Base-by-base conservation (phyloP, 2,888 invertebrate genomes). In the Copidosoma aretas region DNA sequence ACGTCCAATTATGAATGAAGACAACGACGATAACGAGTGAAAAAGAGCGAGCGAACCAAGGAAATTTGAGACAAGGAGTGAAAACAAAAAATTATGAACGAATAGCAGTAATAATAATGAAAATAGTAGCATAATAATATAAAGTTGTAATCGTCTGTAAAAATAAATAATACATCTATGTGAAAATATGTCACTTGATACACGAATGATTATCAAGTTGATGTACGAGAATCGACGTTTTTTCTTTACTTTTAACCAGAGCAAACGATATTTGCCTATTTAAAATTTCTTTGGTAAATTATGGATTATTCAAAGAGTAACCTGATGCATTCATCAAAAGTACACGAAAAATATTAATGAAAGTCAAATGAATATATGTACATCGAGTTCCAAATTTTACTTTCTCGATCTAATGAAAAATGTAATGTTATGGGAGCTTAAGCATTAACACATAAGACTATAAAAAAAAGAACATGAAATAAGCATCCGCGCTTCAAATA, bases 1-100 rank as follows among this genome's bases (percentile, higher is more conserved):
- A 25, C 67, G 67, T 67, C 67, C 62, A 67, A 58, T 67, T 58
- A 62, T 46, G 43, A 4, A 12, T 46, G 1, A 46, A 46, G 12
- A 46, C 3, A 46, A 46, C 3, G 15, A 53, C n/a, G 15, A 53
- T 21, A 21, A 22, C 14, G 24, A 54, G 24, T 1, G 21, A 53
- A 22, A 53, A 53, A 32, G 32, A 8, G 32, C 32, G 32, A 32
- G 32, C 32, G 32, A 32, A 32, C 32, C 4, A 32, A 32, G 32
- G 32, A 32, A 32, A 32, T 5, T 32, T 32, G 32, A 32, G 32
- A 32, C 32, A 8, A 32, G 8, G 32, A 32, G 32, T 32, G 32
- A 32, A 32, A 32, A 46, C 3, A 14, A 46, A 46, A 46, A 46
- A 14, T 17, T 46, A 12, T 46, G 12, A 46, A 46, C 17, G 43